Percentiles rank a stretch among this genome's conserved stretches.
Evolutionary conservation across 2,888 invertebrate species (phyloP).

Genomic region (Cerceris rybyensis): DNA sequence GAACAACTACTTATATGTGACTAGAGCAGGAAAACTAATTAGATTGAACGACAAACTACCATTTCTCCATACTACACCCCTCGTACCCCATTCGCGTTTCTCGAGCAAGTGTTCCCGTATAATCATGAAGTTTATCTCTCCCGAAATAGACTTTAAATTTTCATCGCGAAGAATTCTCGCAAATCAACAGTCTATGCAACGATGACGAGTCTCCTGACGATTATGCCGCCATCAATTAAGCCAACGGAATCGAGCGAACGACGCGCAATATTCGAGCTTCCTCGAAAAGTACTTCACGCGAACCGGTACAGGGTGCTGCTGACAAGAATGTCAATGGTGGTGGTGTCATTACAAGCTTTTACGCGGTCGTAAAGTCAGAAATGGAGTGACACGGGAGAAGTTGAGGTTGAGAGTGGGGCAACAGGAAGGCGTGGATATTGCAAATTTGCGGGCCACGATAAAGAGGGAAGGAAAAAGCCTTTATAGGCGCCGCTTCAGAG

Average conservation of each 20-base stretch:
- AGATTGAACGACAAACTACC: too few species aligned
- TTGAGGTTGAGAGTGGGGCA: slow-evolving; percentile 1
- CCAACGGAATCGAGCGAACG: slow-evolving; percentile 14
- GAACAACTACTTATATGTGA: too few species aligned
- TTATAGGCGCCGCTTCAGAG: slow-evolving; percentile 16
- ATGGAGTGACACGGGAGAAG: slow-evolving; percentile 41
- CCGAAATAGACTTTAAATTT: too few species aligned
- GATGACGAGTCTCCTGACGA: slow-evolving; percentile 10
- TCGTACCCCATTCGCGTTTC: too few species aligned
- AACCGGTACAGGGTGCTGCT: too few species aligned
- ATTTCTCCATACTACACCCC: too few species aligned
- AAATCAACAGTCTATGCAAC: neutral
- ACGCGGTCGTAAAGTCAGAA: slow-evolving; percentile 48
- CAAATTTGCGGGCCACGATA: slow-evolving; percentile 47
- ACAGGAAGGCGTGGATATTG: slow-evolving; percentile 53
- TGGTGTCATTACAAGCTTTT: slow-evolving; percentile 44
- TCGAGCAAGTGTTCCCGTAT: too few species aligned
- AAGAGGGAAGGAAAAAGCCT: slow-evolving; percentile 26
- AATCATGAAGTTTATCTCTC: too few species aligned
- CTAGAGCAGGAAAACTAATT: too few species aligned
- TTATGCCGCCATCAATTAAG: slow-evolving; percentile 27
- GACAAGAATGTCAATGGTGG: neutral
- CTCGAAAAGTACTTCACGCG: slow-evolving; percentile 3
- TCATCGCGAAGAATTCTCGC: neutral
- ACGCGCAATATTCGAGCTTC: slow-evolving; percentile 12